phyloP scores from a whole-genome alignment of 2,113 vertebrate genomes.

The Anser brachyrhynchus region DNA sequence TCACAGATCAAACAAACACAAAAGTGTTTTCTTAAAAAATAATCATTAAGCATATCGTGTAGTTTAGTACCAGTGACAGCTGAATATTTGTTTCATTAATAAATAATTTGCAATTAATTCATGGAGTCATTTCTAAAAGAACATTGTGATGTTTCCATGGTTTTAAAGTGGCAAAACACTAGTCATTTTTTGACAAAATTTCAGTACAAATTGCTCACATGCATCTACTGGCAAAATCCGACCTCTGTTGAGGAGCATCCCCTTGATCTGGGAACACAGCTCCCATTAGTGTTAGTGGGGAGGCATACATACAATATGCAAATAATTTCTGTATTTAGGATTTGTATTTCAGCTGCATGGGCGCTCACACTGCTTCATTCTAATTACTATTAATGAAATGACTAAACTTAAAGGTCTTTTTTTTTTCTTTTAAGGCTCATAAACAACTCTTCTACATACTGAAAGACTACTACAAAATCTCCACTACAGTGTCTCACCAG shows the following conservation, averaged over 20 bases:
- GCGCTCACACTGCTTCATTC: not conserved
- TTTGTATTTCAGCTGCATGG: not conserved
- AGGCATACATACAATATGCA: not conserved
- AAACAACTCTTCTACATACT: not conserved
- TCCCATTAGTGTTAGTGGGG: not conserved
- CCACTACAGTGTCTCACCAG: not conserved
- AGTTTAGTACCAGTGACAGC: constrained; percentile 67
- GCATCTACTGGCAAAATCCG: not conserved
- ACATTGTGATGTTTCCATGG: constrained; percentile 47
- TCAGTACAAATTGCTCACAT: not conserved
- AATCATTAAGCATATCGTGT: constrained; percentile 48
- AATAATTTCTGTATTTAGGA: not conserved
- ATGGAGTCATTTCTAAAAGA: constrained; percentile 48
- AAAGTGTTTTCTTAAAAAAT: constrained; percentile 72
- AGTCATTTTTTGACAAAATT: constrained; percentile 37
- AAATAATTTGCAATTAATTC: constrained; percentile 74
- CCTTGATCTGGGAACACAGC: not conserved
- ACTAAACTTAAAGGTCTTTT: not conserved
- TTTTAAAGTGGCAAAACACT: constrained; percentile 49
- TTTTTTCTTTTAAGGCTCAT: not conserved
- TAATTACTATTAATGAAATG: not conserved
- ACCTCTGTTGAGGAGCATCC: not conserved
- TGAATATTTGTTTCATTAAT: constrained; percentile 75
- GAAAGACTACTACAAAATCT: not conserved
- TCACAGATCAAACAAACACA: constrained; percentile 60